Evolutionary conservation across 1,140 invertebrate genomes (phyloP).

Genomic region (Paralvinella palmiformis): DNA sequence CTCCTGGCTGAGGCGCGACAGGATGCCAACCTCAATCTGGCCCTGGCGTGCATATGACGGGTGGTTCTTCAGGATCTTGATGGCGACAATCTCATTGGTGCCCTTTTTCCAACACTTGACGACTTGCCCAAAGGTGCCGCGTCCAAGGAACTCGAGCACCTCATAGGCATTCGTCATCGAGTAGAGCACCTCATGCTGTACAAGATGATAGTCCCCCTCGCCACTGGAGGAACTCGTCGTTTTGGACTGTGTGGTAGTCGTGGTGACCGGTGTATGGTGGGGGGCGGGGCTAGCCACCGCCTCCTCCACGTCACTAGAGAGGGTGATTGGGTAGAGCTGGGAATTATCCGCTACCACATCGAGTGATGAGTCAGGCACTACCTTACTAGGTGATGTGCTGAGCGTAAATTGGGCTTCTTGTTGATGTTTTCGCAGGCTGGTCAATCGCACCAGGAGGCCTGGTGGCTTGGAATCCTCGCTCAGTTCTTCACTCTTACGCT

Average conservation of each 20-base stretch:
- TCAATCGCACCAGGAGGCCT: background rate
- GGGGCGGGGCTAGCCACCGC: too few relatives aligned
- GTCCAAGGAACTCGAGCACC: conserved; percentile 95
- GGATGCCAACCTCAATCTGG: conserved; percentile 98
- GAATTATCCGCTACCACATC: background rate
- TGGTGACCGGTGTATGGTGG: too few relatives aligned
- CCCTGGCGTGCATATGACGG: conserved; percentile 98
- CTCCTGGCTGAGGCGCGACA: conserved; percentile 95
- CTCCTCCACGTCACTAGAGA: background rate
- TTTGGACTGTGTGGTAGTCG: conserved; percentile 70
- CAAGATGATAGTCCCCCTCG: conserved; percentile 96
- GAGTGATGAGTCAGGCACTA: background rate
- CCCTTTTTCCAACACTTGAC: conserved; percentile 99
- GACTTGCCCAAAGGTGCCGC: conserved; percentile 98
- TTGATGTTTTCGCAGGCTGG: background rate
- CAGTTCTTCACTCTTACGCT: too few relatives aligned
- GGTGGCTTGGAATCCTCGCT: too few relatives aligned
- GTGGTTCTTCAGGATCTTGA: conserved; percentile 99
- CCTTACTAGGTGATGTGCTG: background rate
- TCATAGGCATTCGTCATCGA: conserved; percentile 82
- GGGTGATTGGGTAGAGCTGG: too few relatives aligned
- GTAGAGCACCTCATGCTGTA: conserved; percentile 96
- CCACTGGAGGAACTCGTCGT: conserved; percentile 49
- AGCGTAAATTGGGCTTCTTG: background rate
- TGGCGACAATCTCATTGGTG: conserved; percentile 99